Percentiles rank a stretch among this genome's conserved stretches.
These are phyloP conservation scores for Pyrrhosoma nymphula DNA, from an alignment of 2,888 invertebrate species.

Conservation along the genomic window DNA sequence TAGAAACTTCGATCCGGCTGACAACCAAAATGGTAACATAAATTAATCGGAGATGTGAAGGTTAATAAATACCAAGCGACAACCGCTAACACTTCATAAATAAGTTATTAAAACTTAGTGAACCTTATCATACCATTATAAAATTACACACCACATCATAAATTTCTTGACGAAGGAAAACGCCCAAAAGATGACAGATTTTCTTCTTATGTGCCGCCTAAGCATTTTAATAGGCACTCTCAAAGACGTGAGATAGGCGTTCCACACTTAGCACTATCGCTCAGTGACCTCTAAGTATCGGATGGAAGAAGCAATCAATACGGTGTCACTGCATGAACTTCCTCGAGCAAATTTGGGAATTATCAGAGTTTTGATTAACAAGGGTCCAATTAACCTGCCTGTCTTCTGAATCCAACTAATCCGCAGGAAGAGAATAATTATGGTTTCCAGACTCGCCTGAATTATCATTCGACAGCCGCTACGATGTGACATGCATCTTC, in stretches of 20 bases:
- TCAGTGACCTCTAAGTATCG: neutral
- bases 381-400: neutral
- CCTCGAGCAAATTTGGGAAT: constrained; percentile 15
- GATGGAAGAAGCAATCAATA: neutral
- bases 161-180: too few relatives aligned
- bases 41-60: too few relatives aligned
- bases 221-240: neutral
- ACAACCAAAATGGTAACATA: too few relatives aligned
- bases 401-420: neutral
- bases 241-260: neutral
- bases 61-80: too few relatives aligned
- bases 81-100: too few relatives aligned
- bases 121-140: too few relatives aligned
- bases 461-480: neutral
- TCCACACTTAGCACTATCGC: neutral
- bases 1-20: too few relatives aligned
- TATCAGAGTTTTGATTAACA: constrained; percentile 33
- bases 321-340: constrained; percentile 10
- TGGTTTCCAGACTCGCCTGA: neutral
- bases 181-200: too few relatives aligned
- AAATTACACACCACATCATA: too few relatives aligned
- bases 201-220: neutral
- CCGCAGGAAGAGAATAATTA: constrained; percentile 39
- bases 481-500: neutral
- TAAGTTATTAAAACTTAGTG: too few relatives aligned